Percentiles rank a stretch among this genome's conserved stretches.
Conservation (phyloP, 2,797 vertebrate species). For the Meriones psammophilus region DNA sequence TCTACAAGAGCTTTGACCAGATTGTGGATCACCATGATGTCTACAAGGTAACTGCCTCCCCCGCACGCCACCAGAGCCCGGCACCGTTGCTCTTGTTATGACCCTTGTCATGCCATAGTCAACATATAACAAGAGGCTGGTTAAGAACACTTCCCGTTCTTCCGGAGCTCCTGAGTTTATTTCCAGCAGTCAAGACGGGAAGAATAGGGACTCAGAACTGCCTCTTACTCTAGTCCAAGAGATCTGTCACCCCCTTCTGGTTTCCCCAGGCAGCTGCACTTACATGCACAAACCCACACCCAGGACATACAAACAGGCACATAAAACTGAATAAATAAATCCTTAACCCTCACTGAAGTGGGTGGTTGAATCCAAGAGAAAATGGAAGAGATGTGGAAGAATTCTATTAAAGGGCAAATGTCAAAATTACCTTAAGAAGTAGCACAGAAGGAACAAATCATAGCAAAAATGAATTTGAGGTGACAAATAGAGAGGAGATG, state of each 20-base stretch:
- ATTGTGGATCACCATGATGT: conserved; percentile 98
- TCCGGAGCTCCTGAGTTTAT: not conserved
- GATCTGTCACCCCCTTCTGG: not conserved
- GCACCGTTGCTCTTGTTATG: not conserved
- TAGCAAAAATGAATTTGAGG: not conserved
- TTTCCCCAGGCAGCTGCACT: not conserved
- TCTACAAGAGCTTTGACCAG: conserved; percentile 98
- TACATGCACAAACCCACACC: not conserved
- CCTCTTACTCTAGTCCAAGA: not conserved
- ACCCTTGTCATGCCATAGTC: not conserved
- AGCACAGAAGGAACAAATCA: not conserved
- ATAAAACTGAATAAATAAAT: not conserved
- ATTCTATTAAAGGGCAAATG: not conserved
- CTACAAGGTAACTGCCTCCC: conserved; percentile 93
- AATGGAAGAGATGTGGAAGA: not conserved
- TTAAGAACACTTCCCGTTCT: not conserved
- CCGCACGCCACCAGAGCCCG: not conserved
- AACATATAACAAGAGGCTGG: not conserved
- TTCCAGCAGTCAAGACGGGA: not conserved
- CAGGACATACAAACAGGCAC: not conserved
- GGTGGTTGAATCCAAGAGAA: not conserved
- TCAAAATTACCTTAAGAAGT: conserved; percentile 9
- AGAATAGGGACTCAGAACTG: not conserved
- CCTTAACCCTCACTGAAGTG: not conserved
- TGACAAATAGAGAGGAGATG: not conserved